Evolutionary conservation across 2,113 vertebrate species (phyloP), one percentile per base, ranked within the genome.

Genomic region (Mormoops blainvillei): DNA sequence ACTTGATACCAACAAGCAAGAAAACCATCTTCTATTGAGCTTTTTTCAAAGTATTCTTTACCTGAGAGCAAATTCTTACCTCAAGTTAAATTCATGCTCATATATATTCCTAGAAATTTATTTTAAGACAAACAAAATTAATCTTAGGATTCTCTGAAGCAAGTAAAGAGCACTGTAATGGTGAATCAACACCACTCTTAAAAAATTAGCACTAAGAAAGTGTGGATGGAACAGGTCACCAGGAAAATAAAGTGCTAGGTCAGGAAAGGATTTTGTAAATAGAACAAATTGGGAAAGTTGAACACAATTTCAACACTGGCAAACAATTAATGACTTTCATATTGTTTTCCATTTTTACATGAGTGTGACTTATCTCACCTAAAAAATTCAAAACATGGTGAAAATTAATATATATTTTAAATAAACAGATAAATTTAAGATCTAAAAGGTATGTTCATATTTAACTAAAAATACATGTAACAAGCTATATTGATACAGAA

Each of bases 31-130:
- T 88, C 7, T 73, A 19, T 26, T 33, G 14, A 85, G 12, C 16
- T 77, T 24, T 96, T 95, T 91, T 54, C 83, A 93, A 31, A 78
- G 38, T 50, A 93, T 61, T 81, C 9, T 73, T 91, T 82, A 61
- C 31, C 22, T 41, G 36, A 95, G 31, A 54, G 3, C 15, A 86
- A 85, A 61, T 54, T 82, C 33, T 45, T 95, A 77, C 52, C 43
- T 85, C 31, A 41, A n/a, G 22, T 88, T 86, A 95, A 77, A 73
- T 0, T 83, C 68, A 77, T 89, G 26, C 2, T 91, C 4, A 82
- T 6, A 26, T 68, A 71, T 82, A 84, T 16, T 92, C 10, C 48
- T 70, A 33, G 5, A 77, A 77, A 77, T 80, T 68, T n/a, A 12
- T 77, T 61, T 61, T 70, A 93, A 70, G 82, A 45, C 6, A 82